A percentile compares a stretch with the other conserved stretches of the same genome.
Conservation (phyloP, 30 jellyfish, hydroid and myxozoan species). For the Rhopilema esculentum region DNA sequence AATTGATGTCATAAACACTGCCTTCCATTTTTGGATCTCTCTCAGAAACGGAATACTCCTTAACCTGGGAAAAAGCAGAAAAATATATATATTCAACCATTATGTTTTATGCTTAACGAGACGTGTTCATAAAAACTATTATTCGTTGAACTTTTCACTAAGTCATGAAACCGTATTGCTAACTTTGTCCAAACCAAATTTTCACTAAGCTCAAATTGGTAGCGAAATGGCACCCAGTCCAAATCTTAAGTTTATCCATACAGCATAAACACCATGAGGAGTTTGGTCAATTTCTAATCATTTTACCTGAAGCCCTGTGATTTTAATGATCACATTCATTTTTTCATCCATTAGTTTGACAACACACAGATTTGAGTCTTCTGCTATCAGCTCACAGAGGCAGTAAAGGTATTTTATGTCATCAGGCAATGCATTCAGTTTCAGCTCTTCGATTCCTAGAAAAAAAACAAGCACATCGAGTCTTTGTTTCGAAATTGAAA, state of each 20-base stretch:
- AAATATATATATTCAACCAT: neutral
- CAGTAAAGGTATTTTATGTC: constrained; percentile 17
- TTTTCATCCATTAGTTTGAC: constrained; percentile 32
- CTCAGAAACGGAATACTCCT: neutral
- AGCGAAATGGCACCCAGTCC: too few species aligned
- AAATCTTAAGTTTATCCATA: too few species aligned
- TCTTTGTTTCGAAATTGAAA: too few species aligned
- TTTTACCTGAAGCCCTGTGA: constrained; percentile 32
- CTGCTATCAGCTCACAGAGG: constrained; percentile 1
- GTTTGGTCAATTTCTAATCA: too few species aligned
- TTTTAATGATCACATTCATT: constrained; percentile 13
- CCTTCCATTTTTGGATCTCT: constrained; percentile 6
- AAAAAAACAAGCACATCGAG: too few species aligned
- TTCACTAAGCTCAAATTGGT: too few species aligned
- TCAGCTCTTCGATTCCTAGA: constrained; percentile 32
- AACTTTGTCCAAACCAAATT: too few species aligned
- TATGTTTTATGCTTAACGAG: too few species aligned
- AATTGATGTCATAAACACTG: neutral
- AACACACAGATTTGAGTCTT: neutral
- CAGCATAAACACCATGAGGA: too few species aligned
- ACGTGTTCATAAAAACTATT: too few species aligned
- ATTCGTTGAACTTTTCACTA: too few species aligned
- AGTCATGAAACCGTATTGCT: too few species aligned
- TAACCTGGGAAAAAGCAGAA: neutral
- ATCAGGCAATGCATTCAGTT: neutral